These are phyloP conservation scores for Digitonthophagus gazella DNA, from an alignment of 2,888 invertebrate genomes.

Conservation along the genomic window DNA sequence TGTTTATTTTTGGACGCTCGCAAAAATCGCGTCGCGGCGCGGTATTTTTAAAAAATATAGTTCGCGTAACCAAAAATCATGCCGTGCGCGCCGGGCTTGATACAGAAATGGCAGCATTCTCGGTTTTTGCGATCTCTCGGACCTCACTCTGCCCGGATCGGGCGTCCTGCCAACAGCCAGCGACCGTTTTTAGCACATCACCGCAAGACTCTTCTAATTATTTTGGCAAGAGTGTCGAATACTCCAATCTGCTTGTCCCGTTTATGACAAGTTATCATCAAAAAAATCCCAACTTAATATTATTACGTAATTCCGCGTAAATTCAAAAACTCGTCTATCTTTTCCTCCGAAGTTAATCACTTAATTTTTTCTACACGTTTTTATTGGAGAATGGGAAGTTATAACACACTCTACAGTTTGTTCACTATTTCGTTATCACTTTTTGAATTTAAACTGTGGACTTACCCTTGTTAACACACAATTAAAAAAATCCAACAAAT, in stretches of 20 bases:
- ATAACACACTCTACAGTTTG: constrained; percentile 16
- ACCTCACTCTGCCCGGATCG: constrained; percentile 35
- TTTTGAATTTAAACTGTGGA: constrained; percentile 33
- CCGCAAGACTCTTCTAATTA: constrained; percentile 68
- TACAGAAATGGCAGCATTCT: not conserved
- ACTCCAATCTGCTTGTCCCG: constrained; percentile 37
- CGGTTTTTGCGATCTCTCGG: constrained; percentile 19
- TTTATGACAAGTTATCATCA: constrained; percentile 35
- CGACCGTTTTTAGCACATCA: constrained; percentile 39
- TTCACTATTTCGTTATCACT: not conserved
- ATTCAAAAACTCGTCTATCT: not conserved
- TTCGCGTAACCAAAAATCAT: not conserved
- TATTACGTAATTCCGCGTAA: constrained; percentile 11
- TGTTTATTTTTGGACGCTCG: not conserved
- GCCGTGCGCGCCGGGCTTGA: not conserved
- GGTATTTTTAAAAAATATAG: not conserved
- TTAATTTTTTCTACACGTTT: not conserved
- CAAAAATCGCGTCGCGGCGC: not conserved
- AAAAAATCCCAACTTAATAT: not conserved
- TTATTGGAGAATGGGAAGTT: not conserved
- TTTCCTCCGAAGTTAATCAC: constrained; percentile 5
- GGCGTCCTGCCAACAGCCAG: constrained; percentile 38
- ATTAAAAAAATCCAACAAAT: constrained; percentile 36
- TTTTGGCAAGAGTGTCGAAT: constrained; percentile 68
- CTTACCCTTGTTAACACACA: constrained; percentile 47